Evolutionary conservation across 2,888 invertebrate genomes (phyloP), one percentile per base, ranked within the genome.

Genomic region (Argyra leucocephala): DNA sequence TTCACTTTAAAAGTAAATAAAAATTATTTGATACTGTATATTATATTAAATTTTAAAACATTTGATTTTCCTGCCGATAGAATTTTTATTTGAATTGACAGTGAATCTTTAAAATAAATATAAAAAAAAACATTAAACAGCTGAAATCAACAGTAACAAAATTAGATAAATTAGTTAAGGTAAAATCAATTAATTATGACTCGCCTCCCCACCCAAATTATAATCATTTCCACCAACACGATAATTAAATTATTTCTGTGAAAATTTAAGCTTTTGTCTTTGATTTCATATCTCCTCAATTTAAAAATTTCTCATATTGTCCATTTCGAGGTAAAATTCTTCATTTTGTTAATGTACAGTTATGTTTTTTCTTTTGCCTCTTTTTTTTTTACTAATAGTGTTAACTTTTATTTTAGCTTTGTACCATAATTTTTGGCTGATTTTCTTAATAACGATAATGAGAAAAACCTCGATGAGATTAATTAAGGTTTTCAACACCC

Each of bases 401-500:
- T 48, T 48, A n/a, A 48, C 12, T 48, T 31, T 31, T 31, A 10
- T 31, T 26, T 26, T 26, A 6, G 9, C 9, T 31, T 31, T 10
- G 31, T 6, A 31, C 9, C 31, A 31, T 10, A 7, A 31, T 31
- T 12, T 31, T 10, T 7, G 48, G n/a, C 1, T 48, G 9, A 12
- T 5, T 48, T 48, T 48, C 6, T 18, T 48, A 48, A 48, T 48
- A 48, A 48, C 12, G 18, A 48, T 48, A n/a, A n/a, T 18, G 48
- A n/a, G 15, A 15, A 48, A 48, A 48, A 48, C 12, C 18, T 48
- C 15, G 15, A 48, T 18, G 48, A 48, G 48, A 48, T 48, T 48
- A 48, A 48, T 48, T 48, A 48, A 48, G 48, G 48, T 48, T 48
- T 48, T 48, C 48, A 48, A 48, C 48, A 48, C n/a, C 18, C 48